phyloP scores from a whole-genome alignment of 2,797 vertebrate genomes.

The Antennarius maculatus region DNA sequence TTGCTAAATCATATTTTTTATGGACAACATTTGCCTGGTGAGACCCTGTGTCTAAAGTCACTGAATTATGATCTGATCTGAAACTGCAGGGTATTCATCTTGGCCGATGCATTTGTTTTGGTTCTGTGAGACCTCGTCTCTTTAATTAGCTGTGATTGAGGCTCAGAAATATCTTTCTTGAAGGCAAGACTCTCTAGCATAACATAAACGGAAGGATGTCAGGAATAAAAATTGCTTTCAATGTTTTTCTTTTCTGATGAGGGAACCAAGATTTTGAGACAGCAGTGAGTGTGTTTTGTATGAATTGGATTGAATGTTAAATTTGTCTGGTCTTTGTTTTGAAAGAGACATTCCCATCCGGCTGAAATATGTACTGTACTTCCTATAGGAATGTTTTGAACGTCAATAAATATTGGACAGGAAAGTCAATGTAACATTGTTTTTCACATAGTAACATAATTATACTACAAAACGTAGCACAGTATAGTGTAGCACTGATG shows the following conservation, averaged over 20 bases:
- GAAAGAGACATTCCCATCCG: slow-evolving; percentile 21
- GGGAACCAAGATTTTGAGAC: slow-evolving; percentile 37
- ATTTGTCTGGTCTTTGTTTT: slow-evolving; percentile 36
- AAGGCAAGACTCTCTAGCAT: slow-evolving; percentile 28
- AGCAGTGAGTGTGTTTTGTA: slow-evolving; percentile 28
- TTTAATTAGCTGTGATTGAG: slow-evolving; percentile 62
- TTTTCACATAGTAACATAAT: too few relatives aligned
- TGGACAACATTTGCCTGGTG: slow-evolving; percentile 13
- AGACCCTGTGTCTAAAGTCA: slow-evolving; percentile 46
- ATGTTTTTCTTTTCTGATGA: slow-evolving; percentile 54
- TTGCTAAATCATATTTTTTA: slow-evolving; percentile 37
- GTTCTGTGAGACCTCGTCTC: slow-evolving; percentile 58
- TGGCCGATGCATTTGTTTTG: slow-evolving; percentile 53
- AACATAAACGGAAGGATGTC: slow-evolving; percentile 43
- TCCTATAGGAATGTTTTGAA: slow-evolving; percentile 22
- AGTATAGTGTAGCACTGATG: too few relatives aligned
- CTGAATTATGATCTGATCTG: slow-evolving; percentile 52
- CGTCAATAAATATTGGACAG: background rate
- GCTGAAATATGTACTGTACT: slow-evolving; percentile 3
- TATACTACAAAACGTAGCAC: too few relatives aligned
- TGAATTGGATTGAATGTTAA: slow-evolving; percentile 45
- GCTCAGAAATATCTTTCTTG: slow-evolving; percentile 41
- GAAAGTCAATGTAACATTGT: too few relatives aligned
- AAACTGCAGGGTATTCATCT: slow-evolving; percentile 23
- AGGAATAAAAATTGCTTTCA: slow-evolving; percentile 53